A percentile compares a stretch with the other conserved stretches of the same genome.
Evolutionary conservation across 1,140 invertebrate species (phyloP).

Genomic region (Drosophila virilis): DNA sequence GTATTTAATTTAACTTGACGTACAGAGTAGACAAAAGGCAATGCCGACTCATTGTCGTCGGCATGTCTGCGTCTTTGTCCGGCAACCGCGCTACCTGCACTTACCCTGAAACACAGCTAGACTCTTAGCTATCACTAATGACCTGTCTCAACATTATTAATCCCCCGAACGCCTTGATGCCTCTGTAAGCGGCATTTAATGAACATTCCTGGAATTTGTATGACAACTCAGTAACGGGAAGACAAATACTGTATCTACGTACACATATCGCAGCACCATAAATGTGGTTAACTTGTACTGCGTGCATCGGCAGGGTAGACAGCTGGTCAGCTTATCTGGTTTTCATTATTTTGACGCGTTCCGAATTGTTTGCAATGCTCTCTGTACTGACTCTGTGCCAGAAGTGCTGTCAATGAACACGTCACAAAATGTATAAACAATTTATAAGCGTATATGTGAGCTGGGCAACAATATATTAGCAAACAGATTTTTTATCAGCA

Average conservation of each 20-base stretch:
- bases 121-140: conserved; percentile 25
- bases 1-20: background rate
- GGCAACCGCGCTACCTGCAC: conserved; percentile 15
- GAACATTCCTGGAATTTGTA: conserved; percentile 34
- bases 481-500: conserved; percentile 52
- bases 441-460: conserved; percentile 1
- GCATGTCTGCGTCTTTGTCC: conserved; percentile 42
- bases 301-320: background rate
- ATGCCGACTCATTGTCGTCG: conserved; percentile 52
- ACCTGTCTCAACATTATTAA: conserved; percentile 56
- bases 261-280: background rate
- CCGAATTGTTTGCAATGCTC: conserved; percentile 1
- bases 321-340: conserved; percentile 23
- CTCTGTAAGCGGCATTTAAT: conserved; percentile 40
- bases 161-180: conserved; percentile 6
- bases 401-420: background rate
- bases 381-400: conserved; percentile 5
- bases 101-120: conserved; percentile 7
- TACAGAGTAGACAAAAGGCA: conserved; percentile 37
- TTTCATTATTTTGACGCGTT: conserved; percentile 15
- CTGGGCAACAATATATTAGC: background rate
- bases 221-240: conserved; percentile 12
- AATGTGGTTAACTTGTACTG: conserved; percentile 15
- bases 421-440: conserved; percentile 17
- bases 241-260: conserved; percentile 4